Conservation (phyloP, 2,888 invertebrate genomes). For the Parapristionchus giblindavisi region DNA sequence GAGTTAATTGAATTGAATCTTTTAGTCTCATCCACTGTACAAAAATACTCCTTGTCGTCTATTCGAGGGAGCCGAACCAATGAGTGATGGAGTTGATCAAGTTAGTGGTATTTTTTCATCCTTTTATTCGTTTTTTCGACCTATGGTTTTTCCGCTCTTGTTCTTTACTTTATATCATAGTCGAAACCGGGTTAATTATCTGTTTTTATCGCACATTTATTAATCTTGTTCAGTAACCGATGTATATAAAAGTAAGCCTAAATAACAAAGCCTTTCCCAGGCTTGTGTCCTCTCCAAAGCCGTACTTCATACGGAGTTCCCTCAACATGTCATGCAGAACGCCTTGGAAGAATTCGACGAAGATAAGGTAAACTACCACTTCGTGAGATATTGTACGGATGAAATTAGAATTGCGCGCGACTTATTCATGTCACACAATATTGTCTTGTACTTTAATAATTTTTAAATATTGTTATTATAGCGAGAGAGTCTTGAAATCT, state of each 20-base stretch:
- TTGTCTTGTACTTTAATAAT: too few relatives aligned
- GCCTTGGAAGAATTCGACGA: slow-evolving; percentile 49
- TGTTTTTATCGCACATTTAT: too few relatives aligned
- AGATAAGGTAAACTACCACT: slow-evolving; percentile 46
- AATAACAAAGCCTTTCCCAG: slow-evolving; percentile 43
- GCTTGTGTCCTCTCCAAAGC: slow-evolving; percentile 61
- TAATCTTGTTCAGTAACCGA: too few relatives aligned
- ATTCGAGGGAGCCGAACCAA: slow-evolving; percentile 61
- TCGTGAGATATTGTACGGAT: too few relatives aligned
- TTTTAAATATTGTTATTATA: too few relatives aligned
- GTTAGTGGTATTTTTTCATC: not conserved
- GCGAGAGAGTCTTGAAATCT: too few relatives aligned
- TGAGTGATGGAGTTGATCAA: slow-evolving; percentile 65
- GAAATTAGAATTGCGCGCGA: too few relatives aligned
- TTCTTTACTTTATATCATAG: too few relatives aligned
- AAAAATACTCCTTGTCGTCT: slow-evolving; percentile 51
- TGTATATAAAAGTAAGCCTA: not conserved
- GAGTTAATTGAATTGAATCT: not conserved
- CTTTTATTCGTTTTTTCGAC: too few relatives aligned
- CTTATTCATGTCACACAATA: too few relatives aligned
- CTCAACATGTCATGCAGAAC: slow-evolving; percentile 51
- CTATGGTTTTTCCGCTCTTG: too few relatives aligned
- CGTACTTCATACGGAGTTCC: slow-evolving; percentile 52
- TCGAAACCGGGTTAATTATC: too few relatives aligned
- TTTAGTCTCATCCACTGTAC: slow-evolving; percentile 59